Base-by-base conservation (phyloP, 2,888 invertebrate species). In the Dryobota labecula region DNA sequence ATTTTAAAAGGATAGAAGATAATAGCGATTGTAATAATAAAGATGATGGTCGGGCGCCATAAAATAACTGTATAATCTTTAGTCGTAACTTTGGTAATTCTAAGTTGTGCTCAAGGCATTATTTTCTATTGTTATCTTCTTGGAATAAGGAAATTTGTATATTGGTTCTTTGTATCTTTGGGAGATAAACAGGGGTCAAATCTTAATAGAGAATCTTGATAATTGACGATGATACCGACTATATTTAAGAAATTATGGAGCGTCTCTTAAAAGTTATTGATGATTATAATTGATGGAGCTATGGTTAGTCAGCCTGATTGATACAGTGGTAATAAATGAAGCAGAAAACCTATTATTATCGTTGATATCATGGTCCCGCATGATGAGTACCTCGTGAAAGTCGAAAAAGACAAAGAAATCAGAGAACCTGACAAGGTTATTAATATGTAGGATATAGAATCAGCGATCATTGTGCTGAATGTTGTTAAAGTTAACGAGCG, bases 21-120 rank as follows among this genome's bases (percentile, higher is more conserved):
- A 43, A 62, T 62, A 57, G 30, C 4, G 45, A 61, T 61, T 20
- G 53, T 76, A 24, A 51, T 73, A 70, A 70, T 53, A 51, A 80
- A 76, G 20, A 68, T 62, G 36, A 30, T 62, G 18, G 27, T 56
- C 18, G 9, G 18, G 11, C n/a, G 11, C 36, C 47, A 76, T 68
- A 58, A 67, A 76, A 56, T 43, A 24, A 49, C 53, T 43, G n/a
- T 11, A 38, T 43, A 73, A 43, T 27, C 30, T 45, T 53, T 18
- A 51, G 33, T 41, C 24, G 18, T 68, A 53, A 58, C 41, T 36
- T n/a, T 68, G 47, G 20, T 62, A 53, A 57, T 53, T 47, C 2
- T 38, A 18, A 53, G 13, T 51, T 57, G 30, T 41, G 36, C 18
- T 18, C 11, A 45, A 36, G 30, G 4, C 41, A 49, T 61, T 38